phyloP scores from a whole-genome alignment of 2,888 invertebrate genomes.

The Allygus modestus region DNA sequence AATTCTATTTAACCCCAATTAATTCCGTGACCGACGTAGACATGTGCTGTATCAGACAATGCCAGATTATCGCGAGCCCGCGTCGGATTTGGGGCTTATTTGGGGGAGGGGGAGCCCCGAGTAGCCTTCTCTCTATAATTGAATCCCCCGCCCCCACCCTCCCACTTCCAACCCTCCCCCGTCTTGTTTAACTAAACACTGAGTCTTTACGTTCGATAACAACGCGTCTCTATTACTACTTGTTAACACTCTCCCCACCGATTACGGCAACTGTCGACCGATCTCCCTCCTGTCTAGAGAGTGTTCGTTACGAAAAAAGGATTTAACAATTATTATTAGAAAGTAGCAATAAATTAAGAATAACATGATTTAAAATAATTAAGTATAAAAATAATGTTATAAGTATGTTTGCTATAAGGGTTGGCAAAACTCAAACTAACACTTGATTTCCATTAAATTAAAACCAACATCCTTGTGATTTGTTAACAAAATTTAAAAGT shows the following conservation, averaged over 20 bases:
- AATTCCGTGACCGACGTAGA: constrained; percentile 38
- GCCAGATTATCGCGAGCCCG: constrained; percentile 41
- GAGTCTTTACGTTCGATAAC: constrained; percentile 56
- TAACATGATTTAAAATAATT: no score
- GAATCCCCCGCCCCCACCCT: constrained; percentile 54
- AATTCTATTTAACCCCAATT: constrained; percentile 56
- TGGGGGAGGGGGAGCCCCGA: constrained; percentile 22
- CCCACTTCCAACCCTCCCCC: not conserved
- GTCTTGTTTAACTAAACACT: constrained; percentile 57
- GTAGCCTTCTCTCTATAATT: constrained; percentile 61
- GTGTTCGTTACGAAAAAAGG: no score
- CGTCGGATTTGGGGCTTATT: constrained; percentile 60
- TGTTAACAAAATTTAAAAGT: no score
- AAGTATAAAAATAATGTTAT: no score
- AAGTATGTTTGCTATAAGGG: no score
- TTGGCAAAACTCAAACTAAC: no score
- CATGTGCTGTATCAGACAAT: constrained; percentile 53
- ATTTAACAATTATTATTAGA: no score
- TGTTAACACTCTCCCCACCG: constrained; percentile 30
- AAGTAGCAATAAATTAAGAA: no score
- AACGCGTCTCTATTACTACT: constrained; percentile 56
- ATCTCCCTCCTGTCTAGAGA: constrained; percentile 6
- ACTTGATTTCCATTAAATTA: no score
- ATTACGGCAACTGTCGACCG: constrained; percentile 5
- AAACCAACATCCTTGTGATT: no score